These are phyloP conservation scores for Mayetiola destructor DNA, from an alignment of 2,888 invertebrate genomes.

Conservation along the genomic window DNA sequence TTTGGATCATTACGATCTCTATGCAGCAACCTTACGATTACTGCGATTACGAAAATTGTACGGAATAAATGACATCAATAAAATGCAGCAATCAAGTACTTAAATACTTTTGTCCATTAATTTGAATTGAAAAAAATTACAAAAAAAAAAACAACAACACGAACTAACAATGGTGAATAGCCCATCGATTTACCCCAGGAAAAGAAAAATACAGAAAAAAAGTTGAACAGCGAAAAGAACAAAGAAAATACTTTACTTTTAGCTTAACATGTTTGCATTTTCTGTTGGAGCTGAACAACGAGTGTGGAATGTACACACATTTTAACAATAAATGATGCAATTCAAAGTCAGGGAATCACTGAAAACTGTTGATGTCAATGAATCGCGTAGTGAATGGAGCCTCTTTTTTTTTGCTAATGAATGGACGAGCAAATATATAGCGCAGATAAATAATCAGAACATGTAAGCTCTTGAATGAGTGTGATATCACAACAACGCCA, in stretches of 20 bases:
- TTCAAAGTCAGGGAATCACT: not conserved
- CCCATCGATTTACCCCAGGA: not conserved
- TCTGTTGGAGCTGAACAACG: not conserved
- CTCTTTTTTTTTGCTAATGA: no score
- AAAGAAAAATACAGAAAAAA: not conserved
- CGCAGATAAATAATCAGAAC: no score
- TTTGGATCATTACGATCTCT: not conserved
- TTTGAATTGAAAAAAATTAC: slow-evolving; percentile 8
- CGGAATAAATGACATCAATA: slow-evolving; percentile 13
- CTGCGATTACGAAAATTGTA: not conserved
- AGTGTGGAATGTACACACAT: slow-evolving; percentile 12
- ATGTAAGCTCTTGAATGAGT: no score
- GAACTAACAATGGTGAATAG: slow-evolving; percentile 4
- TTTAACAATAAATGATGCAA: slow-evolving; percentile 7
- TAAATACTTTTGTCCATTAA: slow-evolving; percentile 13
- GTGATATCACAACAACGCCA: no score
- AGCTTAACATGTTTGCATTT: no score
- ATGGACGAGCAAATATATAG: no score
- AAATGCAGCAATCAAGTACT: slow-evolving; percentile 14
- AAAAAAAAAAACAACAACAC: not conserved
- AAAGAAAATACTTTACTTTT: slow-evolving; percentile 4
- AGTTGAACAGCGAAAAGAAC: not conserved
- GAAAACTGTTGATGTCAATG: no score
- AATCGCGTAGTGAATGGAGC: no score
- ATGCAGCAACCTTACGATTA: no score